Conservation (phyloP, 2,797 vertebrate species). For the Cyclopterus lumpus region DNA sequence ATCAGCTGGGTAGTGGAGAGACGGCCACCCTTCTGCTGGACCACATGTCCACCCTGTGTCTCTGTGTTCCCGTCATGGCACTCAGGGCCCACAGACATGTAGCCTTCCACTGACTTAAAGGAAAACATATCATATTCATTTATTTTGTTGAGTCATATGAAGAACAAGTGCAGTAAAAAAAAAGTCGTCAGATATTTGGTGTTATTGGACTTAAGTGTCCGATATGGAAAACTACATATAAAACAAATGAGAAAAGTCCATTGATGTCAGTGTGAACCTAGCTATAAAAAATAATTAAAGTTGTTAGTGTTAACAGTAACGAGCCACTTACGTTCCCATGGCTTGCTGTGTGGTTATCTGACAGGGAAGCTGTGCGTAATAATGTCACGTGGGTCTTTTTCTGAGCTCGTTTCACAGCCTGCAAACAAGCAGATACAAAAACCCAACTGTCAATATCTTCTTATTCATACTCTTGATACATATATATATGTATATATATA, state of each 20-base stretch:
- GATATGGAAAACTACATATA: background rate
- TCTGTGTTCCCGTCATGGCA: constrained; percentile 23
- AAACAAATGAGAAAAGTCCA: background rate
- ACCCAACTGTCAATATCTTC: background rate
- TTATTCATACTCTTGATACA: background rate
- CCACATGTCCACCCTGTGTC: background rate
- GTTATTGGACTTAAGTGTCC: background rate
- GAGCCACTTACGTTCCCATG: constrained; percentile 33
- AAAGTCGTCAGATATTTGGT: background rate
- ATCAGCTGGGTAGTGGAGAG: constrained; percentile 78
- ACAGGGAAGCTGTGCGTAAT: constrained; percentile 5
- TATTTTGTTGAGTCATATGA: background rate
- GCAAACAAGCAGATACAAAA: constrained; percentile 28
- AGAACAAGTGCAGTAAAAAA: background rate
- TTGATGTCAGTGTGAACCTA: background rate
- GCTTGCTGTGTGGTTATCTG: constrained; percentile 22
- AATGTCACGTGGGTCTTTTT: constrained; percentile 38
- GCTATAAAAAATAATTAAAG: background rate
- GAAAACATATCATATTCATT: background rate
- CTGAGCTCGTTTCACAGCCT: constrained; percentile 70
- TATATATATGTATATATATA: too few species aligned
- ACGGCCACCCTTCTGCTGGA: background rate
- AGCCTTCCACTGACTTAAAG: constrained; percentile 63
- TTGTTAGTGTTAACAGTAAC: background rate
- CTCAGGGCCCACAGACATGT: constrained; percentile 46